Conservation (phyloP, 2,797 vertebrate genomes). For the Podarcis lilfordi region DNA sequence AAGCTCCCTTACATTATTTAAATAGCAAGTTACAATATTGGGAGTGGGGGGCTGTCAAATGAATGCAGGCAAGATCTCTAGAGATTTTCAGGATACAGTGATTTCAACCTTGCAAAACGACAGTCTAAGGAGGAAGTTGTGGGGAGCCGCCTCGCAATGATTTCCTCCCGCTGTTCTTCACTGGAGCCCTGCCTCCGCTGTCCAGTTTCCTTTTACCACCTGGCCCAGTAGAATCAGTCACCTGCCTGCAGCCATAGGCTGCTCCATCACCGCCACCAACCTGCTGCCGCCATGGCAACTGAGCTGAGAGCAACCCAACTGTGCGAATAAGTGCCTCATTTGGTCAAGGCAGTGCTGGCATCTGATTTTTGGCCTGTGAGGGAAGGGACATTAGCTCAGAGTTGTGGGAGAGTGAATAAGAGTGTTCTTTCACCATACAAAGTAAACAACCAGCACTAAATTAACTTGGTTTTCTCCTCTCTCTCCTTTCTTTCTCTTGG, state of each 20-base stretch:
- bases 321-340: background rate
- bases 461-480: background rate
- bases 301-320: no score
- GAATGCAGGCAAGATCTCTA: background rate
- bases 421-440: rapidly evolving
- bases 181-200: background rate
- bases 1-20: background rate
- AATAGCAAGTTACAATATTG: background rate
- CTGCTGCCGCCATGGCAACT: background rate
- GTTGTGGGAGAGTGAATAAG: background rate
- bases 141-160: background rate
- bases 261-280: no score
- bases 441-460: background rate
- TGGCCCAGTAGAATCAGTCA: background rate
- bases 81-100: background rate
- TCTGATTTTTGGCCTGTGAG: background rate
- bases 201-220: background rate
- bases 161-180: background rate
- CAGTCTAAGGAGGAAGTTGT: background rate
- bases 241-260: background rate
- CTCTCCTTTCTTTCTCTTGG: conserved; percentile 42
- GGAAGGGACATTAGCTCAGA: background rate
- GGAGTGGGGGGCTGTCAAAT: background rate
- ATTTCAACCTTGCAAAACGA: background rate
- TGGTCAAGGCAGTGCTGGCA: background rate